Base-by-base conservation (phyloP, 2,113 vertebrate genomes). In the Melospiza georgiana region DNA sequence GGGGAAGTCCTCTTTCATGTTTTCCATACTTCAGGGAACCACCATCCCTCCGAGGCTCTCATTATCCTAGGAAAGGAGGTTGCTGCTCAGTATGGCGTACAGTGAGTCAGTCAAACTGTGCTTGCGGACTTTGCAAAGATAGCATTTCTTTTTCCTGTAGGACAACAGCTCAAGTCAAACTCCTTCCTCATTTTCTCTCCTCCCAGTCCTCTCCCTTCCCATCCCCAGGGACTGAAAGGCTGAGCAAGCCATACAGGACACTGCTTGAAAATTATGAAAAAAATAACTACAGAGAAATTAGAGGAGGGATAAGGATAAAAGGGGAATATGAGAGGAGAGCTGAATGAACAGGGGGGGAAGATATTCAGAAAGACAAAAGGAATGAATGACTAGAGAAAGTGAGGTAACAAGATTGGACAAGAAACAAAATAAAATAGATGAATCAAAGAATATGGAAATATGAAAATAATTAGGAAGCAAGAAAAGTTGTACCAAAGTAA, bases 1-100 rank as follows among this genome's bases (percentile, higher is more conserved):
- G 92, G 96, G 94, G 94, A 96, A 92, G 94, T 93, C 94, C 83
- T 96, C 95, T 97, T 96, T 94, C 88, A 96, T 93, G 93, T 97
- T 95, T 92, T 87, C 85, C 85, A 75, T 93, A 66, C 93, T 93
- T 84, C 59, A 96, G 92, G 94, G 87, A 96, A 86, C 92, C 83
- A 92, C 90, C 90, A 81, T 92, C 41, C 75, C 79, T 93, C 43
- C 0, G 0, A 96, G 94, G 87, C 76, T 89, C 68, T 96, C 88
- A 97, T 96, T 95, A 96, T 59, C 88, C 74, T 74, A 92, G 80
- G 39, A 92, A 88, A 89, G 41, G 68, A 94, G 89, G 59, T 54
- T 94, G 61, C 89, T 94, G 51, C 73, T 93, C 91, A 61, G 75
- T 93, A 67, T 74, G 76, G 94, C 1, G 0, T 90, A 93, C 33